Conservation (phyloP, 2,113 vertebrate species). For the Silurus glanis region DNA sequence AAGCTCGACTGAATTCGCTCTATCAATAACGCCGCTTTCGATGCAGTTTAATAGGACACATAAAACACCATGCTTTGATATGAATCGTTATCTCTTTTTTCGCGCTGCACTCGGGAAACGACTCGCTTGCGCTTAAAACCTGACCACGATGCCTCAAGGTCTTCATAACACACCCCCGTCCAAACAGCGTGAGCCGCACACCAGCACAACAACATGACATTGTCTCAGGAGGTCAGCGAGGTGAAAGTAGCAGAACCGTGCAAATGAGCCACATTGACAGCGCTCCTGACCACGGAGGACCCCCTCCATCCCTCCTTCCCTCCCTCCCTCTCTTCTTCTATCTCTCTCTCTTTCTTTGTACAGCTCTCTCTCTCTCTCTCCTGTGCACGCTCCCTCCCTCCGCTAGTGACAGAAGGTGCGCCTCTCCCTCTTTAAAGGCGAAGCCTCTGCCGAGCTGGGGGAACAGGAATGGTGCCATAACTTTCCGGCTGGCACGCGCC, state of each 20-base stretch:
- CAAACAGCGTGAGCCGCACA: slow-evolving; percentile 5
- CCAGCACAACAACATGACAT: slow-evolving; percentile 44
- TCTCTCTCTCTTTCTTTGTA: background rate
- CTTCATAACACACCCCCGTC: slow-evolving; percentile 27
- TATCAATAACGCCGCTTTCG: slow-evolving; percentile 42
- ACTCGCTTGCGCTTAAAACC: slow-evolving; percentile 36
- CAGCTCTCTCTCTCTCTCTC: slow-evolving; percentile 26
- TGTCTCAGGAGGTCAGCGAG: slow-evolving; percentile 54
- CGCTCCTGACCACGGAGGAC: slow-evolving; percentile 43
- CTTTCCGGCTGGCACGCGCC: slow-evolving; percentile 74
- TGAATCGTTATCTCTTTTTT: slow-evolving; percentile 16
- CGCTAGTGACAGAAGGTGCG: slow-evolving; percentile 75
- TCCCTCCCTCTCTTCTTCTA: background rate
- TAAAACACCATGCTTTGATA: slow-evolving; percentile 31
- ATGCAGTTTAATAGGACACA: slow-evolving; percentile 38
- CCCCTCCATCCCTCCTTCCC: slow-evolving; percentile 2
- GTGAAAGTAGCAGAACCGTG: slow-evolving; percentile 56
- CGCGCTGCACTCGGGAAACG: background rate
- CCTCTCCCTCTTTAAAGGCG: slow-evolving; percentile 76
- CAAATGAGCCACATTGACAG: slow-evolving; percentile 58
- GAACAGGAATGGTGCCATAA: slow-evolving; percentile 78
- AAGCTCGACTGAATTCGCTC: slow-evolving; percentile 38
- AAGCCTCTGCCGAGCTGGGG: slow-evolving; percentile 73
- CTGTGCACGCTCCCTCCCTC: slow-evolving; percentile 47
- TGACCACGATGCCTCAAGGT: slow-evolving; percentile 41